Base-by-base conservation (phyloP, 2,113 vertebrate genomes). In the Ia io region DNA sequence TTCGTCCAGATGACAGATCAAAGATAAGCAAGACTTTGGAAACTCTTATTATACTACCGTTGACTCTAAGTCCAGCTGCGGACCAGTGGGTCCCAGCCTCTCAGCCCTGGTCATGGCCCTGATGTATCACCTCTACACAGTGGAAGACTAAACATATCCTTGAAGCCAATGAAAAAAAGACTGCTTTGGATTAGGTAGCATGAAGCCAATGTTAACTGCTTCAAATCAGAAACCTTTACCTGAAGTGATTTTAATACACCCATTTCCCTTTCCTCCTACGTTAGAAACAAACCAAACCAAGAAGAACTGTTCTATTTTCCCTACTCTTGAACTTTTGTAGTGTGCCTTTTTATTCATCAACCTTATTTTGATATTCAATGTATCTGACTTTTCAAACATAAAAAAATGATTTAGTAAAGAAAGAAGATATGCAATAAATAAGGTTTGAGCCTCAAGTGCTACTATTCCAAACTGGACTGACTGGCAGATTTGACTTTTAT, bases 41-140 rank as follows among this genome's bases (percentile, higher is more conserved):
- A 32, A n/a, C 40, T 49, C 44, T 76, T 30, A 32, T 49, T 49
- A 76, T 16, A 76, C 16, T 76, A 20, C 44, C 4, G 1, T 11
- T 76, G 44, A 32, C 30, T 76, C 73, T 76, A 18, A 76, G 97
- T 97, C 61, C 96, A 99, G 99, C 95, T 99, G 98, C 99, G 99
- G 99, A 97, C 98, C 76, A 99, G 96, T 99, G 98, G 99, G 98
- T 99, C 82, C 99, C 99, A 0, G 98, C 94, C 37, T 99, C 96
- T 98, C 96, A 0, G 99, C 99, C 0, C 77, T 98, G 93, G 97
- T 98, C 0, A 98, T 99, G 83, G 99, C 99, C 5, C 69, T 99
- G 90, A 97, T 99, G 97, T 99, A 99, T 95, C 99, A 98, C 84
- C 67, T 98, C 77, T 99, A 98, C 95, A 97, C 97, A 85, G 63